phyloP scores from a whole-genome alignment of 2,888 invertebrate genomes.

The Athalia rosae region DNA sequence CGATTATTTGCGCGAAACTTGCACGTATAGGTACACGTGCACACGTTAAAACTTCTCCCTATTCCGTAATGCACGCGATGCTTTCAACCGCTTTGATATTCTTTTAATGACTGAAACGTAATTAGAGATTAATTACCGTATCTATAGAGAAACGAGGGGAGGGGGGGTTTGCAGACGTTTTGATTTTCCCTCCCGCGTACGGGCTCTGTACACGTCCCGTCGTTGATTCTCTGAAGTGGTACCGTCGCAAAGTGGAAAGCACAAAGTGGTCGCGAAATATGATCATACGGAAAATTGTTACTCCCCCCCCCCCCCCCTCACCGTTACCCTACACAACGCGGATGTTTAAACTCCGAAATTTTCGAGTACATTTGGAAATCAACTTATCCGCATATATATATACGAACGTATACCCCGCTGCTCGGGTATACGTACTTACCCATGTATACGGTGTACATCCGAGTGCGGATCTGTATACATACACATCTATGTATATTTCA shows the following conservation, averaged over 20 bases:
- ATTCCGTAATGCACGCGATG: not conserved
- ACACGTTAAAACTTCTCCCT: not conserved
- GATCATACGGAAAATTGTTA: slow-evolving; percentile 14
- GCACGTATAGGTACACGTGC: not conserved
- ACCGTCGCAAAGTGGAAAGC: slow-evolving; percentile 12
- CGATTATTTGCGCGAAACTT: not conserved
- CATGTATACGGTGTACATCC: too few species aligned
- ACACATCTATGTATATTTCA: too few species aligned
- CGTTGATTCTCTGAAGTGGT: not conserved
- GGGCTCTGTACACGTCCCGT: slow-evolving; percentile 8
- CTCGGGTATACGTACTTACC: too few species aligned
- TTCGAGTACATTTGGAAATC: too few species aligned
- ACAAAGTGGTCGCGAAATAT: slow-evolving; percentile 20
- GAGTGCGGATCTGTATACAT: too few species aligned
- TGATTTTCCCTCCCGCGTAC: not conserved
- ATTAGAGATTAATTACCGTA: slow-evolving; percentile 25
- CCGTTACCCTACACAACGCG: too few species aligned
- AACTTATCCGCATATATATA: too few species aligned
- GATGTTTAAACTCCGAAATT: too few species aligned
- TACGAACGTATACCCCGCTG: too few species aligned
- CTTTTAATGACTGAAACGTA: slow-evolving; percentile 33
- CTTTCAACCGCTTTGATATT: slow-evolving; percentile 28
- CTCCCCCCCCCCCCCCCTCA: too few species aligned
- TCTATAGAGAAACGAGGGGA: not conserved
- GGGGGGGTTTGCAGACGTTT: not conserved